phyloP scores from a whole-genome alignment of 2,797 vertebrate species.

The Silurus aristotelis region DNA sequence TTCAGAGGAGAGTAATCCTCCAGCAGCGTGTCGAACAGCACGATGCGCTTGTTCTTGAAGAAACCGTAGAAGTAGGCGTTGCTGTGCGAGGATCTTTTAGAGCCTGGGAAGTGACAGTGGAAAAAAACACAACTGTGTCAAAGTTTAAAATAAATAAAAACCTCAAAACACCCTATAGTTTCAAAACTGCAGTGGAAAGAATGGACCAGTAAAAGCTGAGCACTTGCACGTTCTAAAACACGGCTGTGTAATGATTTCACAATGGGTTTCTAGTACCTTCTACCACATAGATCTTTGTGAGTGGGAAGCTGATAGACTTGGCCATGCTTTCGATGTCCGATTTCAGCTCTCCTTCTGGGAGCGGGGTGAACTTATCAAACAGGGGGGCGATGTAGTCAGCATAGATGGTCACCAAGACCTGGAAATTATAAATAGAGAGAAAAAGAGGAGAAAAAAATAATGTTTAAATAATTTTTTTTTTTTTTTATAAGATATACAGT shows the following conservation, averaged over 20 bases:
- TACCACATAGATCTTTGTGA: slow-evolving; percentile 97
- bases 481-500: no score
- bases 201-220: no score
- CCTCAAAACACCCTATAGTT: no score
- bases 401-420: slow-evolving; percentile 98
- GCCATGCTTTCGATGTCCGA: slow-evolving; percentile 92
- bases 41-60: slow-evolving; percentile 98
- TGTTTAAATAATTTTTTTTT: no score
- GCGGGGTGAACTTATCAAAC: slow-evolving; percentile 96
- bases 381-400: slow-evolving; percentile 98
- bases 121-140: no score
- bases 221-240: background rate
- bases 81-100: slow-evolving; percentile 97
- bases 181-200: no score
- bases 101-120: slow-evolving; percentile 75
- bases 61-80: slow-evolving; percentile 99
- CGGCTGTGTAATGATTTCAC: background rate
- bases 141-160: background rate
- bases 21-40: slow-evolving; percentile 94
- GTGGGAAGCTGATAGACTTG: slow-evolving; percentile 89
- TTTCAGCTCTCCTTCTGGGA: slow-evolving; percentile 94
- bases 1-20: slow-evolving; percentile 94
- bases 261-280: slow-evolving; percentile 81
- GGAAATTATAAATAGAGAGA: background rate
- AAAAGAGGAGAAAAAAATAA: background rate